Base-by-base conservation (phyloP, 2,113 vertebrate species). In the Enhydra lutris region DNA sequence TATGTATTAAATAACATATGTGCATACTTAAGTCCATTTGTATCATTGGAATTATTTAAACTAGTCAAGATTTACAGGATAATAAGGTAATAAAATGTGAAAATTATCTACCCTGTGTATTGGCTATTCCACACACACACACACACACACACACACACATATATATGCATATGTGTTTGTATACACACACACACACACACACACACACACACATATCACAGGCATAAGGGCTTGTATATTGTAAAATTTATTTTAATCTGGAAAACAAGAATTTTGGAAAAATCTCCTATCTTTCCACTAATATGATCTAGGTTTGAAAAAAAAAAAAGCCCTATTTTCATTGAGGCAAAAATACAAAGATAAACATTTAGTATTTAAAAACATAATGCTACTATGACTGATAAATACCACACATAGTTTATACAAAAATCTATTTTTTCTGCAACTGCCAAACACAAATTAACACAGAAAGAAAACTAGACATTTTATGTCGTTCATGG, bases 111-210 rank as follows among this genome's bases (percentile, higher is more conserved):
- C 69, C 3, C 8, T 47, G 5, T 21, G 2, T 63, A 76, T 94
- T 13, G 21, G 3, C 6, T 79, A 86, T 85, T 85, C 20, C 59
- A 50, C 36, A 3, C 4, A 76, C 74, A 7, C 21, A 59, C 7
- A 59, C 57, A 61, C 21, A 1, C 5, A 8, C 23, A 9, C 7
- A 59, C 20, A 59, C 0, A 59, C 0, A 11, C n/a, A n/a, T n/a
- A n/a, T n/a, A n/a, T 52, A 52, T 52, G 45, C 3, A 61, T 21
- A 1, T 9, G 6, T 4, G 45, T 47, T 47, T 47, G 45, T 2
- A 59, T 1, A 11, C 11, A 12, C 2, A 47, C 47, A 47, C 11
- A 47, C 11, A 57, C 18, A 61, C 17, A 0, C 6, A 7, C 36
- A 57, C 5, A n/a, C n/a, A 57, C 17, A 57, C 18, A 59, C 7